Percentiles rank a stretch among this genome's conserved stretches.
phyloP scores from a whole-genome alignment of 2,113 vertebrate genomes.

The Syrmaticus mikado region DNA sequence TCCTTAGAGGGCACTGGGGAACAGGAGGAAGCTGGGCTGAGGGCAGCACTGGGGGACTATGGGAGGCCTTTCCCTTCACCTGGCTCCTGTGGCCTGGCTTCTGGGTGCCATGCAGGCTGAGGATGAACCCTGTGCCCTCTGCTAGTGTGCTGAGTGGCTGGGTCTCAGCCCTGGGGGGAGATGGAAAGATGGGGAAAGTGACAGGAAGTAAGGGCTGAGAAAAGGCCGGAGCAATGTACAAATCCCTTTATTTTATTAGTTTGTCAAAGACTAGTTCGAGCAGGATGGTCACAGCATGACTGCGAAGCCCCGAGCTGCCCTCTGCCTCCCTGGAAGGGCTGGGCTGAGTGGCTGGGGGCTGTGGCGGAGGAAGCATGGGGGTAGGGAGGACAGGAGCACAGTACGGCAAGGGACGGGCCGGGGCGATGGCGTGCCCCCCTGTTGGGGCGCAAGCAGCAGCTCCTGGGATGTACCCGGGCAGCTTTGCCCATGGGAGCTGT shows the following conservation, averaged over 20 bases:
- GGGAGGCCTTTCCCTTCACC: background rate
- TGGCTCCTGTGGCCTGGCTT: background rate
- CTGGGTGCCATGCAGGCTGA: background rate
- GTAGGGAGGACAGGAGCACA: background rate
- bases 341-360: conserved; percentile 4
- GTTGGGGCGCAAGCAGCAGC: background rate
- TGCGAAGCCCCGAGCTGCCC: conserved; percentile 32
- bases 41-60: too few relatives aligned
- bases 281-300: conserved; percentile 75
- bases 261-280: conserved; percentile 76
- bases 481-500: background rate
- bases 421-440: background rate
- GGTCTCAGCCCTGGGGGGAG: background rate
- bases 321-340: background rate
- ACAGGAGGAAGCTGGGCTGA: background rate
- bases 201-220: background rate
- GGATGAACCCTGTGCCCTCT: background rate
- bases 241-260: conserved; percentile 75
- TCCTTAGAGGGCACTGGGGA: fast-evolving
- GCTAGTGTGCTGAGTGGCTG: background rate
- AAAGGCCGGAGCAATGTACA: conserved; percentile 67
- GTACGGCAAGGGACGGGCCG: background rate
- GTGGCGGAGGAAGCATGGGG: conserved; percentile 22
- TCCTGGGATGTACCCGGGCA: background rate
- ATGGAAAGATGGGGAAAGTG: background rate